A percentile compares a stretch with the other conserved stretches of the same genome.
Evolutionary conservation across 2,113 vertebrate species (phyloP).

Genomic region (Azemiops feae): DNA sequence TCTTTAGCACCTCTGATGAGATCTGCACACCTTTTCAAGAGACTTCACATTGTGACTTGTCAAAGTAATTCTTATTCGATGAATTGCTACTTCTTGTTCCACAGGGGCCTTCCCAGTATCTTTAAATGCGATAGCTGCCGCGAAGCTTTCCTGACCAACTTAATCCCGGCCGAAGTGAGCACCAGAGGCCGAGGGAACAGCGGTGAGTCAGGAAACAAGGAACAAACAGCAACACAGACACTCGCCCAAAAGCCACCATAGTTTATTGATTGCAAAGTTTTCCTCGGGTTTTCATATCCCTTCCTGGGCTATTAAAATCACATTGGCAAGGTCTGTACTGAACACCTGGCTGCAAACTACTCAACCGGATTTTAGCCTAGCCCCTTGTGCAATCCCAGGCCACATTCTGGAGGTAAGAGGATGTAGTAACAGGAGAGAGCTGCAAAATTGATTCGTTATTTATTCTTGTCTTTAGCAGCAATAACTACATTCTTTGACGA

Average conservation of each 20-base stretch:
- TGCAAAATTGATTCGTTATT: no score
- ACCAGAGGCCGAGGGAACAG: constrained; percentile 81
- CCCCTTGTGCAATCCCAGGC: no score
- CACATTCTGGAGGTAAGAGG: no score
- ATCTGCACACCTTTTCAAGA: constrained; percentile 95
- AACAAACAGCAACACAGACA: accelerated
- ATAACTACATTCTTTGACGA: no score
- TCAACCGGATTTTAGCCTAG: no score
- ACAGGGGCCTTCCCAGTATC: constrained; percentile 94
- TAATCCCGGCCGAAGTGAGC: constrained; percentile 75
- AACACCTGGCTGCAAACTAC: no score
- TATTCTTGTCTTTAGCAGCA: no score
- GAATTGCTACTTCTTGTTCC: constrained; percentile 93
- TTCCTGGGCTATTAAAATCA: no score
- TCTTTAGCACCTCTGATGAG: constrained; percentile 97
- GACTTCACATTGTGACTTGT: constrained; percentile 97
- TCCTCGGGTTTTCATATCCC: no score
- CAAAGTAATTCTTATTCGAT: constrained; percentile 94
- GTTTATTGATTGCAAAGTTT: no score
- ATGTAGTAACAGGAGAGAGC: no score
- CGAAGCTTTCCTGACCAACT: constrained; percentile 89
- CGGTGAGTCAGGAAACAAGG: constrained; percentile 90
- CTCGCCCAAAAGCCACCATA: background rate
- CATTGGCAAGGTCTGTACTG: no score
- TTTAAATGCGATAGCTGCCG: constrained; percentile 82